These are phyloP conservation scores for Lissonota sp. DNA, from an alignment of 2,888 invertebrate genomes.

Conservation along the genomic window DNA sequence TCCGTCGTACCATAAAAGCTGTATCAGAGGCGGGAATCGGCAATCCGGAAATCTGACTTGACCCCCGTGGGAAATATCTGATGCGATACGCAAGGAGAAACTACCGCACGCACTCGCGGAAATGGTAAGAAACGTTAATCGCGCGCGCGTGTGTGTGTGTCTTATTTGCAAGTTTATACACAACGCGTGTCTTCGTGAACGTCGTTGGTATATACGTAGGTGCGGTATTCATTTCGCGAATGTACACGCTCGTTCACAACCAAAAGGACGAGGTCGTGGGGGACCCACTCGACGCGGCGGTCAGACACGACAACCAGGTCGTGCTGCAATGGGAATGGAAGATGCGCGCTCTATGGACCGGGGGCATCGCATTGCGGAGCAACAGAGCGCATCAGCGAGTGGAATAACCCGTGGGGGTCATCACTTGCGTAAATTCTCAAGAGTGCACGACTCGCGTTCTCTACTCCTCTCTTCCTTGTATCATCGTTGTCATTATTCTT, in stretches of 20 bases:
- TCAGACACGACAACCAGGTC: constrained; percentile 60
- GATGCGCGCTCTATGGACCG: constrained; percentile 47
- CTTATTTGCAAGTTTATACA: constrained; percentile 23
- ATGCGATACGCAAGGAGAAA: constrained; percentile 76
- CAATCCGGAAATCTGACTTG: constrained; percentile 79
- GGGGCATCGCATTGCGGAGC: constrained; percentile 21
- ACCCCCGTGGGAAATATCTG: constrained; percentile 62
- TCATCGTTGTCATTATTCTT: neutral
- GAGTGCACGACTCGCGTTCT: constrained; percentile 28
- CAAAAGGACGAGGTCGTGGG: constrained; percentile 59
- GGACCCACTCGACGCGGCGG: constrained; percentile 26
- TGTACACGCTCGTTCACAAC: constrained; percentile 35
- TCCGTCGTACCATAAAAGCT: constrained; percentile 79
- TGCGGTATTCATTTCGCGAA: neutral
- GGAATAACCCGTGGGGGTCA: constrained; percentile 58
- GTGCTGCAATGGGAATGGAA: constrained; percentile 48
- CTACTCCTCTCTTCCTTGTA: constrained; percentile 34
- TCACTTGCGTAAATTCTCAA: constrained; percentile 56
- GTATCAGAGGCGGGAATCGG: constrained; percentile 79
- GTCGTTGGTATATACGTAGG: constrained; percentile 1
- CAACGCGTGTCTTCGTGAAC: too few species aligned
- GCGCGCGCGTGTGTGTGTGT: neutral
- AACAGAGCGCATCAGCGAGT: constrained; percentile 36
- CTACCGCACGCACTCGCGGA: constrained; percentile 72
- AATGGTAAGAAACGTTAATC: neutral